Evolutionary conservation across 2,113 vertebrate genomes (phyloP).

Genomic region (Emydocephalus ijimae): DNA sequence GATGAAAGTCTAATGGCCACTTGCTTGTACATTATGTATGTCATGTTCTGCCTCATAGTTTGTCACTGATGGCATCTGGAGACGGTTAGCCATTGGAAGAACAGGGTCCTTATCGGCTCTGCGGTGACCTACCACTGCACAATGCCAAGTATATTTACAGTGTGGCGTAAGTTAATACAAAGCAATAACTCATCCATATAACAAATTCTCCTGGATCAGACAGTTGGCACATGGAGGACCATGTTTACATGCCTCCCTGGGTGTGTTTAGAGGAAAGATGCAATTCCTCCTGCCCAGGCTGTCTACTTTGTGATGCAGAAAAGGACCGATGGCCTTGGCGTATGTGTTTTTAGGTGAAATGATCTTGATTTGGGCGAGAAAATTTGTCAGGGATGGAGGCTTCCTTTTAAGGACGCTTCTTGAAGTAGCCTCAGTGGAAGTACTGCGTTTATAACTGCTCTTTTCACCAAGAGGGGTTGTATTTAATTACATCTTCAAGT

Average conservation of each 20-base stretch:
- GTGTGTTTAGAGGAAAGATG: background rate
- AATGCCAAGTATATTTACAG: conserved; percentile 40
- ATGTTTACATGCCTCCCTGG: conserved; percentile 10
- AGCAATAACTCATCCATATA: conserved; percentile 49
- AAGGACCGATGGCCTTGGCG: conserved; percentile 52
- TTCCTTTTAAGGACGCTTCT: conserved; percentile 44
- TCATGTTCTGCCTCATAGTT: conserved; percentile 6
- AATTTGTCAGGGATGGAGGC: conserved; percentile 42
- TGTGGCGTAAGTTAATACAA: conserved; percentile 12
- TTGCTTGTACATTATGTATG: conserved; percentile 23
- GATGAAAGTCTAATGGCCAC: background rate
- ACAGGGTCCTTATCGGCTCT: conserved; percentile 26
- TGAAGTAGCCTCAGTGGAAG: conserved; percentile 57
- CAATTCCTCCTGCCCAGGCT: conserved; percentile 24
- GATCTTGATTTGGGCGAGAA: conserved; percentile 41
- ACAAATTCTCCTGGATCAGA: conserved; percentile 25
- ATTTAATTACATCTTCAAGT: conserved; percentile 76
- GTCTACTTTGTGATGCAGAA: conserved; percentile 35
- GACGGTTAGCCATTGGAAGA: background rate
- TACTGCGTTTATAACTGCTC: conserved; percentile 66
- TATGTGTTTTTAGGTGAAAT: conserved; percentile 56
- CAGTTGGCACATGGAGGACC: conserved; percentile 15
- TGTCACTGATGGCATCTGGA: conserved; percentile 11
- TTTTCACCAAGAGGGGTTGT: conserved; percentile 66
- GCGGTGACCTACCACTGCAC: conserved; percentile 27